Conservation (phyloP, 2,113 vertebrate species). For the Vicugna pacos region DNA sequence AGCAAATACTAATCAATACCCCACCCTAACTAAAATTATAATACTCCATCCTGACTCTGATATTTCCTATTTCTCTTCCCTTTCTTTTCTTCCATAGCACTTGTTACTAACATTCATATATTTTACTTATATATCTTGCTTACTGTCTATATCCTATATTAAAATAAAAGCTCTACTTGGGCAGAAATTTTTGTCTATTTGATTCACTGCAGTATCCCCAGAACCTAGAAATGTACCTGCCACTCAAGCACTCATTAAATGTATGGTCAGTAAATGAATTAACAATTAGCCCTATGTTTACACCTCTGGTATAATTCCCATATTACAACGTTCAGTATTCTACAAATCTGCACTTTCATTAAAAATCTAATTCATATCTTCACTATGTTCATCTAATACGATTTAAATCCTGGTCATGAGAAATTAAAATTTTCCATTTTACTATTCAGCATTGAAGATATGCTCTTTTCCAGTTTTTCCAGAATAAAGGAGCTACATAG, state of each 20-base stretch:
- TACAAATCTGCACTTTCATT: not conserved
- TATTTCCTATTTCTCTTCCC: not conserved
- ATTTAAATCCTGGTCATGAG: not conserved
- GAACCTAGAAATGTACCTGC: not conserved
- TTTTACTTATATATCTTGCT: not conserved
- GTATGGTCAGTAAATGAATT: not conserved
- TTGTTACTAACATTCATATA: not conserved
- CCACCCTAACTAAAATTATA: not conserved
- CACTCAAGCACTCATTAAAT: slow-evolving; percentile 27
- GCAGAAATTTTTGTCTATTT: not conserved
- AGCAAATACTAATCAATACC: not conserved
- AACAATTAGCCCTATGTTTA: not conserved
- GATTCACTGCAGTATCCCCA: not conserved
- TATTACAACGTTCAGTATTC: slow-evolving; percentile 1
- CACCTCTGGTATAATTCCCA: not conserved
- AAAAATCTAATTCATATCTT: not conserved
- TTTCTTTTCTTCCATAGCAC: not conserved
- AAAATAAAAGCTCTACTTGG: slow-evolving; percentile 39
- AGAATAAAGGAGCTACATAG: not conserved
- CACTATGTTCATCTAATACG: not conserved
- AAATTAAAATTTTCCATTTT: slow-evolving; percentile 9
- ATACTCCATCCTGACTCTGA: not conserved
- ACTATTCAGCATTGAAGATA: slow-evolving; percentile 4
- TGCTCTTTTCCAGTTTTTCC: not conserved
- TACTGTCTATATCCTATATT: not conserved